Evolutionary conservation across 2,797 vertebrate species (phyloP).

Genomic region (Antrozous pallidus): DNA sequence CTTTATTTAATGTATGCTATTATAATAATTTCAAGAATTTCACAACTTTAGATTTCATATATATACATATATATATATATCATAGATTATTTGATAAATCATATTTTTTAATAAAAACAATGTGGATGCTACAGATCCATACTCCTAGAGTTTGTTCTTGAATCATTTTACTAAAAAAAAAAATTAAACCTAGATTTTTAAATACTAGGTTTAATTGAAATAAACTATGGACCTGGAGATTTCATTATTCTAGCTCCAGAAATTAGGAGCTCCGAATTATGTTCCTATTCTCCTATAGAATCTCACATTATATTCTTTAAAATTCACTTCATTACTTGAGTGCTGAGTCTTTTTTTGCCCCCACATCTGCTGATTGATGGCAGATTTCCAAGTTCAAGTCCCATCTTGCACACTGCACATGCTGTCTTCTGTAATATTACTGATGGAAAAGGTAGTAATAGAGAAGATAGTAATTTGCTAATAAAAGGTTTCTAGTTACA

Average conservation of each 20-base stretch:
- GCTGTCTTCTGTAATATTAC: not conserved
- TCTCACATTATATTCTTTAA: not conserved
- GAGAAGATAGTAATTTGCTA: not conserved
- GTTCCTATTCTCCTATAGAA: not conserved
- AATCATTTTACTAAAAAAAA: not conserved
- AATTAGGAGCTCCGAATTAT: not conserved
- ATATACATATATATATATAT: too few relatives aligned
- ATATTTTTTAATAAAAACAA: not conserved
- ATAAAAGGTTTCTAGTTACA: not conserved
- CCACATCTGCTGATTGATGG: not conserved
- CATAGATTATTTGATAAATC: constrained; percentile 21
- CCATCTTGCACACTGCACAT: not conserved
- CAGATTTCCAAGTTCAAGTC: not conserved
- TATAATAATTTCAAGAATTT: not conserved
- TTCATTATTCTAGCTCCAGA: not conserved
- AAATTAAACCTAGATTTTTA: not conserved
- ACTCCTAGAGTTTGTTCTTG: not conserved
- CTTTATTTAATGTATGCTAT: not conserved
- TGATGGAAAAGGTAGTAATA: not conserved
- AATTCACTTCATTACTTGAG: not conserved
- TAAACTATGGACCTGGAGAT: not conserved
- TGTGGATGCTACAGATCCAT: not conserved
- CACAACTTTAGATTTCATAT: not conserved
- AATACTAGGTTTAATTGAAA: not conserved
- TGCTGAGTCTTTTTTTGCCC: not conserved